These are phyloP conservation scores for Drosophila trapezifrons DNA, from an alignment of 1,140 invertebrate genomes.

Conservation along the genomic window DNA sequence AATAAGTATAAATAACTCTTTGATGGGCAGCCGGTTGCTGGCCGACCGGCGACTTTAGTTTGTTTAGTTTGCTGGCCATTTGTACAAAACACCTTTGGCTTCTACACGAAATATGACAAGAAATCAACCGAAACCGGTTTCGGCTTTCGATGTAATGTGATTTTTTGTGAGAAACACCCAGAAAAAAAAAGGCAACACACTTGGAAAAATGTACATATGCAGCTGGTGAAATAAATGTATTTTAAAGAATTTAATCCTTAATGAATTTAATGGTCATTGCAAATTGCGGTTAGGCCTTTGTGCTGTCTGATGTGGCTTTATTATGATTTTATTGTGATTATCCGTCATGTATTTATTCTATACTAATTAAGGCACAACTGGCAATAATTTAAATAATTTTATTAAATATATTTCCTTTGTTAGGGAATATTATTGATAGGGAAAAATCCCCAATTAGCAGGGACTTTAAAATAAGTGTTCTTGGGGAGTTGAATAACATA, in stretches of 20 bases:
- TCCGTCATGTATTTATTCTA: neutral
- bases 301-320: no score
- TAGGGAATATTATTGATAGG: no score
- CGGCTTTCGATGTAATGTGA: slow-evolving; percentile 39
- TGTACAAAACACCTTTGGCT: slow-evolving; percentile 73
- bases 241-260: no score
- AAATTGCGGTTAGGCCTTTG: no score
- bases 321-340: neutral
- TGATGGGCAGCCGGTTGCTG: slow-evolving; percentile 61
- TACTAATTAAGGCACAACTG: neutral
- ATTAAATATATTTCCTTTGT: no score
- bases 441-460: no score
- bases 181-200: slow-evolving; percentile 28
- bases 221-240: neutral
- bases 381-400: neutral
- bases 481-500: no score
- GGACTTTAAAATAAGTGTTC: no score
- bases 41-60: slow-evolving; percentile 51
- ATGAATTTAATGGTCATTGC: no score
- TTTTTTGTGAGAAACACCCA: slow-evolving; percentile 48
- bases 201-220: slow-evolving; percentile 20
- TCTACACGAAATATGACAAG: slow-evolving; percentile 64
- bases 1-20: slow-evolving; percentile 59
- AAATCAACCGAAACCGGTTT: slow-evolving; percentile 71
- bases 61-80: slow-evolving; percentile 75